Base-by-base conservation (phyloP, 2,797 vertebrate species). In the Gymnoscopelus microlampas region DNA sequence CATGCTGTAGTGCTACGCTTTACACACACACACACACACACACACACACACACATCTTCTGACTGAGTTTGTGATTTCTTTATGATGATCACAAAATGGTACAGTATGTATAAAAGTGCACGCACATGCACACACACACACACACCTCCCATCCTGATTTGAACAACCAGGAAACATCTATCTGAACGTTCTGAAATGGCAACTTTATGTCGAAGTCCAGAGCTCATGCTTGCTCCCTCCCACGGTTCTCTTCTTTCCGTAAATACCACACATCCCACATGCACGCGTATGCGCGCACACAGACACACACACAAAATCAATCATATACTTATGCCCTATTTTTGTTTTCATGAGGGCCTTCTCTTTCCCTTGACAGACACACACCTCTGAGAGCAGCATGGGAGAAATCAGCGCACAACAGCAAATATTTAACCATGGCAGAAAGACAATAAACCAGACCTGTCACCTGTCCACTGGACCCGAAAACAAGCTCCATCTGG, bases 221-320 rank as follows among this genome's bases (percentile, higher is more conserved):
- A 73, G 62, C 66, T 84, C 70, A 70, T 70, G 60, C 70, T 81
- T 44, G 70, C 73, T 65, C 59, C 60, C 19, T 55, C 56, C 67
- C 14, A 7, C 49, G 44, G 44, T 56, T 77, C 53, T 64, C 53
- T 26, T 53, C 29, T 62, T 76, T 78, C 63, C 13, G 68, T 63
- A 79, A 78, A 87, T 76, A 85, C 57, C 70, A 19, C 47, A 54
- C 39, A 1, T 3, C 48, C 54, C 14, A n/a, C 72, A 53, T 39
- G 51, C 70, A 73, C 24, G 73, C 51, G 57, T 11, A 19, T 7
- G n/a, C 12, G 54, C 24, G 44, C 23, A 32, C 56, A 13, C 48
- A 49, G 11, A 32, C 32, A 32, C 32, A 32, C 32, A 32, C 32
- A 32, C 32, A 32, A 2, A 32, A 4, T 5, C 26, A 29, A 29